These are phyloP conservation scores for Motacilla tschutschensis DNA, from an alignment of 2,113 vertebrate genomes.

Conservation along the genomic window DNA sequence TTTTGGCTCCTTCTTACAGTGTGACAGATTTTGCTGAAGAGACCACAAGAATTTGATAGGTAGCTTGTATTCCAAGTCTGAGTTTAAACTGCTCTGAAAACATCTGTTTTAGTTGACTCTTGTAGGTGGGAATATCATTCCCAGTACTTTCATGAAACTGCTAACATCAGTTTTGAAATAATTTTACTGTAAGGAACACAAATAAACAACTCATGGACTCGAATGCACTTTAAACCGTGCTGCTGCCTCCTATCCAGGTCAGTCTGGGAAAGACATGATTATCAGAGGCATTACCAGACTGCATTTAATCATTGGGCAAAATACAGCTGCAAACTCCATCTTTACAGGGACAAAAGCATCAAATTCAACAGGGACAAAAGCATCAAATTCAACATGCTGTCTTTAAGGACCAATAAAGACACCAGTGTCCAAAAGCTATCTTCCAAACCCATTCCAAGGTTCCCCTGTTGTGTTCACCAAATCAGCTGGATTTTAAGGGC, in stretches of 20 bases:
- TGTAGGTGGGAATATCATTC: conserved; percentile 12
- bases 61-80: not conserved
- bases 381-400: not conserved
- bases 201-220: not conserved
- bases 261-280: not conserved
- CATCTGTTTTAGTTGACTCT: conserved; percentile 12
- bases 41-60: not conserved
- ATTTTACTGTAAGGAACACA: not conserved
- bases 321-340: not conserved
- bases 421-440: not conserved
- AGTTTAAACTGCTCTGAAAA: not conserved
- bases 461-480: not conserved
- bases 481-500: not conserved
- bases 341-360: not conserved
- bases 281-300: not conserved
- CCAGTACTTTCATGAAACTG: not conserved
- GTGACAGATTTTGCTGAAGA: conserved; percentile 7
- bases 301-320: not conserved
- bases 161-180: not conserved
- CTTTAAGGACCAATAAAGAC: not conserved
- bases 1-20: not conserved
- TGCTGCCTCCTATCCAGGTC: not conserved
- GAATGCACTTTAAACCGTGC: not conserved
- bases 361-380: not conserved
- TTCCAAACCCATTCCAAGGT: not conserved